Percentiles rank a stretch among this genome's conserved stretches.
Evolutionary conservation across 1,140 invertebrate species (phyloP).

Genomic region (Drosophila pseudoananassae): DNA sequence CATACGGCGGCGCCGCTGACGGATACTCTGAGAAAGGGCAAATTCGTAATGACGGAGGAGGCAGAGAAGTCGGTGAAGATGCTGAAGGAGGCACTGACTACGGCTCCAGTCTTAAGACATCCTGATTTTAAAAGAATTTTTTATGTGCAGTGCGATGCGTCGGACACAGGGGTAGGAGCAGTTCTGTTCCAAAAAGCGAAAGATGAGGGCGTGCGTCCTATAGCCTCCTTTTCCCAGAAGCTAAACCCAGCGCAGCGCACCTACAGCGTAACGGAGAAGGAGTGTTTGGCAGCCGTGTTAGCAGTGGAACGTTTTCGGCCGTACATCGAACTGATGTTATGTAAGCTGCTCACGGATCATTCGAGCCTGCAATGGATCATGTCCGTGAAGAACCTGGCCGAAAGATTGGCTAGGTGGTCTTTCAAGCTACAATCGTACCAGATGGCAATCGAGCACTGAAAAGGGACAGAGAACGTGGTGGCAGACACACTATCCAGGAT

Average conservation of each 20-base stretch:
- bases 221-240: constrained; percentile 3
- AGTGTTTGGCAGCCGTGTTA: not conserved
- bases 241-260: too few species aligned
- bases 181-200: not conserved
- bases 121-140: constrained; percentile 2
- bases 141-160: constrained; percentile 7
- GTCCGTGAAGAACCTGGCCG: constrained; percentile 2
- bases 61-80: not conserved
- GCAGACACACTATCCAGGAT: not conserved
- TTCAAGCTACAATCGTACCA: not conserved
- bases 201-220: not conserved
- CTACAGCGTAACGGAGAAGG: constrained; percentile 9
- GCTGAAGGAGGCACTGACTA: not conserved
- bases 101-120: not conserved
- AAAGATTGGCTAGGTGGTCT: not conserved
- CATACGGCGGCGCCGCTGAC: constrained; percentile 10
- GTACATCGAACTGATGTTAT: not conserved
- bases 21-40: constrained; percentile 2
- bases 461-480: constrained; percentile 5
- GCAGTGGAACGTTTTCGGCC: not conserved
- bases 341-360: constrained; percentile 10
- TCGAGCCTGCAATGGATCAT: constrained; percentile 9
- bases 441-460: not conserved
- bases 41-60: not conserved
- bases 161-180: not conserved